Conservation (phyloP, 2,113 vertebrate genomes). For the Mastomys coucha region DNA sequence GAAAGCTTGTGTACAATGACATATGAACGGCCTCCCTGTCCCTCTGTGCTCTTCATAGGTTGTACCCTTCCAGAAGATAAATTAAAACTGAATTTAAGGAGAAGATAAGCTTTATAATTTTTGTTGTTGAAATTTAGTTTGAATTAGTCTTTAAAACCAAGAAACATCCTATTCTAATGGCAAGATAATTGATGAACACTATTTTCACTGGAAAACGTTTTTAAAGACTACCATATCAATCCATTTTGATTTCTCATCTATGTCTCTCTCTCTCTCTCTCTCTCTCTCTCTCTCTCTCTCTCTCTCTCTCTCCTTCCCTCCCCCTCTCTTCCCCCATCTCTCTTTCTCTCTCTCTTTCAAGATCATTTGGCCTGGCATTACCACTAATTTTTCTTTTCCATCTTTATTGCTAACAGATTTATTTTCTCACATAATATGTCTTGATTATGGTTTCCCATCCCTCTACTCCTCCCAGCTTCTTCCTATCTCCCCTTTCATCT, state of each 20-base stretch:
- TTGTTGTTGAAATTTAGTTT: neutral
- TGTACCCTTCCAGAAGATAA: neutral
- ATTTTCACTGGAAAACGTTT: neutral
- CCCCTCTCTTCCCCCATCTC: too few relatives aligned
- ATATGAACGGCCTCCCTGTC: neutral
- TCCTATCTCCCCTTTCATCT: neutral
- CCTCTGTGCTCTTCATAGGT: neutral
- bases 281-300: neutral
- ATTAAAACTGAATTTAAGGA: conserved; percentile 8
- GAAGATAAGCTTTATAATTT: neutral
- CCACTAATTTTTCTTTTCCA: neutral
- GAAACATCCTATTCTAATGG: neutral
- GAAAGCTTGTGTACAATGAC: neutral
- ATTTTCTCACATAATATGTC: neutral
- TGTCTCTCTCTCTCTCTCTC: neutral
- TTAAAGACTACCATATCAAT: neutral
- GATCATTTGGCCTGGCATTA: neutral
- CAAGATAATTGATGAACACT: neutral
- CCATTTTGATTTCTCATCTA: conserved; percentile 19
- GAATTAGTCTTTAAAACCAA: conserved; percentile 24
- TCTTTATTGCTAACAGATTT: neutral
- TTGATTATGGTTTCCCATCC: neutral
- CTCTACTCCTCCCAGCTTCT: neutral
- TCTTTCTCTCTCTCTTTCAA: neutral
- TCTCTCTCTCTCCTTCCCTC: too few relatives aligned